Percentiles rank a stretch among this genome's conserved stretches.
These are phyloP conservation scores for Periplaneta americana DNA, from an alignment of 1,140 invertebrate genomes.

Conservation along the genomic window DNA sequence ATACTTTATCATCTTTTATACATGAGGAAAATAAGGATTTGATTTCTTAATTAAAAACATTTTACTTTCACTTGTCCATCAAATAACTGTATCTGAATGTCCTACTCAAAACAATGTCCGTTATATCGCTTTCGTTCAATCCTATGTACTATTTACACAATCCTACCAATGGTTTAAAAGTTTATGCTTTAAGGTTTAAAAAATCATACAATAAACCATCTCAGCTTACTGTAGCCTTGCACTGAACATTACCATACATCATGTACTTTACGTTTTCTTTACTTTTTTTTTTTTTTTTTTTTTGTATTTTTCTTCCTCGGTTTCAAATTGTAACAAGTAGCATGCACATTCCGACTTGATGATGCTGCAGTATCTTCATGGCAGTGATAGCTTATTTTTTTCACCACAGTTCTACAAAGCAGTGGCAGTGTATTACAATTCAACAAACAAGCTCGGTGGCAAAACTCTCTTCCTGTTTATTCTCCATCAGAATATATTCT, in stretches of 20 bases:
- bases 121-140: neutral
- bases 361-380: neutral
- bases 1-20: neutral
- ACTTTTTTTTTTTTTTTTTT: too few species aligned
- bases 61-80: neutral
- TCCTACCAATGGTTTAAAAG: neutral
- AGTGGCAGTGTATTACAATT: neutral
- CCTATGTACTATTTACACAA: neutral
- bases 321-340: neutral
- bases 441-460: neutral
- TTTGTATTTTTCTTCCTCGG: too few species aligned
- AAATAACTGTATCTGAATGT: neutral
- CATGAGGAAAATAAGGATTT: neutral
- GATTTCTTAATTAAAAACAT: neutral
- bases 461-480: neutral
- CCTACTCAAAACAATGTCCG: neutral
- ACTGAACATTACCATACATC: neutral
- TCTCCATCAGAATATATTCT: neutral
- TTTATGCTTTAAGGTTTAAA: neutral
- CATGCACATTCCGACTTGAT: neutral
- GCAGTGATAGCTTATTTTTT: neutral
- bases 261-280: neutral
- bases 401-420: neutral
- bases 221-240: neutral
- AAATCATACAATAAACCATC: neutral